Evolutionary conservation across 2,797 vertebrate species (phyloP).

Genomic region (Iguana delicatissima): DNA sequence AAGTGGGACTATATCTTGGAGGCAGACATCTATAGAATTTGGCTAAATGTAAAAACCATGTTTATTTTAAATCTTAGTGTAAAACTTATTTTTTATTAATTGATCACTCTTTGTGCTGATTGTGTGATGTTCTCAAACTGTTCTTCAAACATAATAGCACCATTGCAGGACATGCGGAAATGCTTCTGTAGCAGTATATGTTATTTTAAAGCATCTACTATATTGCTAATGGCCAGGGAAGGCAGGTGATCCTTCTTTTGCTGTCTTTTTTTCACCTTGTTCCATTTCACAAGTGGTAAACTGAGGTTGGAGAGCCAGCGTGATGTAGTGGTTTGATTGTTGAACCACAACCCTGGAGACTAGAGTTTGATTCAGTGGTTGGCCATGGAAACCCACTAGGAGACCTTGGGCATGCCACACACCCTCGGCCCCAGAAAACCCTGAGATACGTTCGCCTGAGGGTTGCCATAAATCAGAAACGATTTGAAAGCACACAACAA

Average conservation of each 20-base stretch:
- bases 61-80: conserved; percentile 29
- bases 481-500: too few species aligned
- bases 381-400: too few species aligned
- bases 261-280: background rate
- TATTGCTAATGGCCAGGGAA: background rate
- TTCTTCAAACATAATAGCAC: conserved; percentile 34
- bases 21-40: background rate
- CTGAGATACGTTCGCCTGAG: too few species aligned
- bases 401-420: too few species aligned
- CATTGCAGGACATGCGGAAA: conserved; percentile 36
- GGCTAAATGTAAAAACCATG: conserved; percentile 44
- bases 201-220: background rate
- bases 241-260: background rate
- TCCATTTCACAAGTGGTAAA: background rate
- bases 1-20: conserved; percentile 3
- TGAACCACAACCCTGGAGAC: too few species aligned
- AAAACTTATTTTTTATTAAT: conserved; percentile 59
- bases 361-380: too few species aligned
- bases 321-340: too few species aligned
- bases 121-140: conserved; percentile 53
- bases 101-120: conserved; percentile 55
- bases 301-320: too few species aligned
- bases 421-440: too few species aligned
- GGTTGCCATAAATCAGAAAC: too few species aligned
- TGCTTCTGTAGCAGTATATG: conserved; percentile 5